Conservation (phyloP, 1,140 invertebrate species). For the Neocloeon triangulifer region DNA sequence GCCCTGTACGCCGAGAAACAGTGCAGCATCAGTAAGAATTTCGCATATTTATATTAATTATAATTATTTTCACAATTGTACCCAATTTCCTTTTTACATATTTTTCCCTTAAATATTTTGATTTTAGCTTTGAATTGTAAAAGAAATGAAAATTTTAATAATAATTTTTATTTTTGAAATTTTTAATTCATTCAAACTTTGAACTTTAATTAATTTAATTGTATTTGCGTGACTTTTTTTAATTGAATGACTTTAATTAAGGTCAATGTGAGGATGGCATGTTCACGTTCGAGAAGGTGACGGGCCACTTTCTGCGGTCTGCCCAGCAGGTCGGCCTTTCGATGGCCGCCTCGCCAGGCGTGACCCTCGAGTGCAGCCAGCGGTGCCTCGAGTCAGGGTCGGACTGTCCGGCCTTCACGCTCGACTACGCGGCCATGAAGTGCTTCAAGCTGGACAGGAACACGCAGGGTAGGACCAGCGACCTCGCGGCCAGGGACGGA, state of each 20-base stretch:
- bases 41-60: too few relatives aligned
- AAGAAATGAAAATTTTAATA: background rate
- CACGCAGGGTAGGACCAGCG: constrained; percentile 20
- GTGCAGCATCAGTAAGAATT: constrained; percentile 20
- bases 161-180: too few relatives aligned
- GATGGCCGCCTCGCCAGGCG: constrained; percentile 15
- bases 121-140: background rate
- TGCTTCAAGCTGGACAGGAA: constrained; percentile 24
- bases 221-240: background rate
- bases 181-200: background rate
- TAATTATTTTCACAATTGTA: too few relatives aligned
- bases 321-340: constrained; percentile 19
- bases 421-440: constrained; percentile 21
- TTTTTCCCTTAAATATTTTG: background rate
- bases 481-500: constrained; percentile 17
- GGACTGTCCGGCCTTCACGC: constrained; percentile 22
- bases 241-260: too few relatives aligned
- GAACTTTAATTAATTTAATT: background rate
- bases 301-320: constrained; percentile 19
- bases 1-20: constrained; percentile 21
- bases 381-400: constrained; percentile 18
- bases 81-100: background rate
- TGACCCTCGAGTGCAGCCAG: constrained; percentile 17
- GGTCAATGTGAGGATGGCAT: constrained; percentile 22
- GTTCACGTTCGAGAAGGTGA: constrained; percentile 26